Conservation (phyloP, 64 coral and sea anemone species). For the Orbicella faveolata region DNA sequence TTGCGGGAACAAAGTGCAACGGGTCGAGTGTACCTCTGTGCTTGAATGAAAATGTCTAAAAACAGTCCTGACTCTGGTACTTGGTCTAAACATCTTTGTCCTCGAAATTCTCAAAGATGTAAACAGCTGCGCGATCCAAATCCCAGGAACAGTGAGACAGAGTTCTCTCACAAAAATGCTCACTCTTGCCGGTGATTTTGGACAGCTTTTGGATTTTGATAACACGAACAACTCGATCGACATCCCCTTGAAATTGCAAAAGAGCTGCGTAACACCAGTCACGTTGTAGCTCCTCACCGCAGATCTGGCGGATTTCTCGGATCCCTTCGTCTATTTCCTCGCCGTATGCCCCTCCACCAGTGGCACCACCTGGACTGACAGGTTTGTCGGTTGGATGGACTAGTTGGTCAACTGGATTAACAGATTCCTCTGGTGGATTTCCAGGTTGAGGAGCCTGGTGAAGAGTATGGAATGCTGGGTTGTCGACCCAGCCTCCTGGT, state of each 20-base stretch:
- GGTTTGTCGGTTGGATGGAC: background rate
- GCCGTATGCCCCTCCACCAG: background rate
- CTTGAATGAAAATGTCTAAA: background rate
- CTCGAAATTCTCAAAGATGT: background rate
- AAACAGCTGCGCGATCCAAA: background rate
- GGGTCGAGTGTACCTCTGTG: no score
- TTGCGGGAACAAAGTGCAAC: no score
- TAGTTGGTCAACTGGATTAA: background rate
- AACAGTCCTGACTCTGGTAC: background rate
- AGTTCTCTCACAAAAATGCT: background rate
- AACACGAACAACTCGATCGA: background rate
- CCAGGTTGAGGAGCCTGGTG: background rate
- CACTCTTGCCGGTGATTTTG: background rate
- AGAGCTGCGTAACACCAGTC: conserved; percentile 24
- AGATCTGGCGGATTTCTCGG: background rate
- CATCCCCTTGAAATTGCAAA: background rate
- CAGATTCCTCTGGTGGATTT: background rate
- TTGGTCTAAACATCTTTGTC: background rate
- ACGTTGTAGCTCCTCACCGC: background rate
- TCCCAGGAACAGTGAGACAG: background rate
- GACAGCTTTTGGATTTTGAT: background rate
- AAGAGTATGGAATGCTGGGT: background rate
- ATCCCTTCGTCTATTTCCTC: background rate
- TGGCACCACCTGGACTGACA: background rate
- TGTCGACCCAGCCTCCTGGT: background rate